Evolutionary conservation across 1,140 invertebrate species (phyloP).

Genomic region (Conus betulinus): DNA sequence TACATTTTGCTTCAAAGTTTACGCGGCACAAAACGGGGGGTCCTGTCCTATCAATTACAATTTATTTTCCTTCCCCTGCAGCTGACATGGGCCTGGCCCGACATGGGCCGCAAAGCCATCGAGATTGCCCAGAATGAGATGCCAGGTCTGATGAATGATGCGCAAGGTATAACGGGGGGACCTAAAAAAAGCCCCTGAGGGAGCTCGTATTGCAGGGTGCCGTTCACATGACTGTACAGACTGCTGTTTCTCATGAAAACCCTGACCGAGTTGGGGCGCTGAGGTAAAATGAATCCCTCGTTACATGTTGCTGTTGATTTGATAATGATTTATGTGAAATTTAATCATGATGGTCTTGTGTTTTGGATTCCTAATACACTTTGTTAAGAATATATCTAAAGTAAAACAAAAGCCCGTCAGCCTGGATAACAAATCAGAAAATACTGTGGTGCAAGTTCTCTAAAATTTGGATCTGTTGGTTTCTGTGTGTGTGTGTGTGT

Average conservation of each 20-base stretch:
- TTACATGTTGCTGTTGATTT: too few relatives aligned
- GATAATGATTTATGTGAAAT: too few relatives aligned
- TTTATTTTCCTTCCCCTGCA: conserved; percentile 45
- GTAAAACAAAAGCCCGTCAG: too few relatives aligned
- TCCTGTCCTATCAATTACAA: too few relatives aligned
- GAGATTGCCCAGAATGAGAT: conserved; percentile 99
- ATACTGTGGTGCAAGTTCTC: too few relatives aligned
- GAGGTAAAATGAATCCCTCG: conserved; percentile 78
- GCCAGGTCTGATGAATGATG: conserved; percentile 97
- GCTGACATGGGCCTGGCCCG: conserved; percentile 82
- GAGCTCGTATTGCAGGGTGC: conserved; percentile 97
- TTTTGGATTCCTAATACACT: too few relatives aligned
- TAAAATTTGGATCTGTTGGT: too few relatives aligned
- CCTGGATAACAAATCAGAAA: too few relatives aligned
- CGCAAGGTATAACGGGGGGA: conserved; percentile 94
- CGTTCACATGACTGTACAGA: conserved; percentile 99
- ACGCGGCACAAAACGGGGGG: too few relatives aligned
- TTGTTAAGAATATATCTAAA: too few relatives aligned
- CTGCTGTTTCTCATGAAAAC: conserved; percentile 99
- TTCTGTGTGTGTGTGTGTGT: too few relatives aligned
- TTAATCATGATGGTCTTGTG: too few relatives aligned
- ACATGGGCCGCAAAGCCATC: conserved; percentile 97
- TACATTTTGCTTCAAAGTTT: not conserved
- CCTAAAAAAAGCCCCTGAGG: conserved; percentile 90
- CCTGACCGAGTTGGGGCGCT: conserved; percentile 94